These are phyloP conservation scores for Drosophila subpulchrella DNA, from an alignment of 1,140 invertebrate species.

Conservation along the genomic window DNA sequence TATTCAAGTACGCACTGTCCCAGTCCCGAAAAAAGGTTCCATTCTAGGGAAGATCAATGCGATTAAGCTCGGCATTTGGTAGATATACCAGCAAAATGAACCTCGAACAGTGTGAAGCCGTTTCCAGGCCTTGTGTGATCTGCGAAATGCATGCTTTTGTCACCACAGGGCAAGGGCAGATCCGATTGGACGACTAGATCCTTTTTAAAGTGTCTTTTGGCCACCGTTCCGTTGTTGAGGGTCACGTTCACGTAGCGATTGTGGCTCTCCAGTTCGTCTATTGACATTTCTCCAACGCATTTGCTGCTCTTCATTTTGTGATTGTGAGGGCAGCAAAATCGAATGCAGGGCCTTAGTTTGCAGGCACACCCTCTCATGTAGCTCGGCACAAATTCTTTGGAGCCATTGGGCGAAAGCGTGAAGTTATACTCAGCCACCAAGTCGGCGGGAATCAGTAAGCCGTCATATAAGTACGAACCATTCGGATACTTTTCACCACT, in stretches of 20 bases:
- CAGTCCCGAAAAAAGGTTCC: neutral
- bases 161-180: neutral
- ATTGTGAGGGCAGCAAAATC: neutral
- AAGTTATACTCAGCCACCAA: neutral
- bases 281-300: neutral
- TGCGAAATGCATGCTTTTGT: neutral
- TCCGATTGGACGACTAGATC: neutral
- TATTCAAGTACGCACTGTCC: neutral
- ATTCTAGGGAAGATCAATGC: neutral
- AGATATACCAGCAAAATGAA: neutral
- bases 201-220: neutral
- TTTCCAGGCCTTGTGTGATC: neutral
- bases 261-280: neutral
- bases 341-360: neutral
- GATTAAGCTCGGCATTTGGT: neutral
- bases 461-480: neutral
- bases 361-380: neutral
- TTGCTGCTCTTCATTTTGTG: neutral
- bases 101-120: neutral
- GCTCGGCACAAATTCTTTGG: neutral
- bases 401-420: neutral
- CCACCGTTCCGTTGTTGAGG: neutral
- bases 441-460: neutral
- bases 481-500: neutral
- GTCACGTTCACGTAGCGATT: neutral